Percentiles rank a stretch among this genome's conserved stretches.
Conservation (phyloP, 2,113 vertebrate genomes). For the Phodopus roborovskii region DNA sequence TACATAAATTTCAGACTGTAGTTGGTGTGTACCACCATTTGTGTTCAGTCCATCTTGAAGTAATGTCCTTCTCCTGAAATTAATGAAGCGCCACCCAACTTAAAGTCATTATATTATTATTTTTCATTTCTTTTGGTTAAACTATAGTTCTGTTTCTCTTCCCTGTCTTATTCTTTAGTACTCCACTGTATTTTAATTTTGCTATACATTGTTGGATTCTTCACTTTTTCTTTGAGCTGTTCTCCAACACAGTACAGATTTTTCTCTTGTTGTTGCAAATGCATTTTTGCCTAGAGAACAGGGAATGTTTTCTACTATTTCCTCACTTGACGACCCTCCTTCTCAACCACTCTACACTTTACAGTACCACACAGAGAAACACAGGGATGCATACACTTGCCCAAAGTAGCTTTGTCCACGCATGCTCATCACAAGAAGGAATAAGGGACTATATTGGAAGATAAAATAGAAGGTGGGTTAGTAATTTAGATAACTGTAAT, state of each 20-base stretch:
- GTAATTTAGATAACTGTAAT: not conserved
- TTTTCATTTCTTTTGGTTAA: not conserved
- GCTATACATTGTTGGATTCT: not conserved
- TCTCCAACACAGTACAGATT: not conserved
- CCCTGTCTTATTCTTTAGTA: too few relatives aligned
- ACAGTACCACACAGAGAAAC: not conserved
- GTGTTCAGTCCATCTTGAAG: not conserved
- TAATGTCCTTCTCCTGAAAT: not conserved
- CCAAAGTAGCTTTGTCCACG: not conserved
- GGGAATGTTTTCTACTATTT: not conserved
- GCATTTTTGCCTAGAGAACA: not conserved
- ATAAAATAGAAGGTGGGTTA: conserved; percentile 9
- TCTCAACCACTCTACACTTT: not conserved
- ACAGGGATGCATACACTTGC: not conserved
- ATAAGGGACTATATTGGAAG: not conserved
- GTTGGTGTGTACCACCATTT: not conserved
- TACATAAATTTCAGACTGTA: not conserved
- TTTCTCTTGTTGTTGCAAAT: not conserved
- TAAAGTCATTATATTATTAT: not conserved
- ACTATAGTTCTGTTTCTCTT: not conserved
- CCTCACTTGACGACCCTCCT: not conserved
- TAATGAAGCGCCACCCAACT: not conserved
- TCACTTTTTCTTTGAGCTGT: not conserved
- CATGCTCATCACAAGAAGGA: not conserved
- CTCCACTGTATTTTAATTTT: not conserved